Conservation (phyloP, 2,113 vertebrate species). For the Butorides virescens region DNA sequence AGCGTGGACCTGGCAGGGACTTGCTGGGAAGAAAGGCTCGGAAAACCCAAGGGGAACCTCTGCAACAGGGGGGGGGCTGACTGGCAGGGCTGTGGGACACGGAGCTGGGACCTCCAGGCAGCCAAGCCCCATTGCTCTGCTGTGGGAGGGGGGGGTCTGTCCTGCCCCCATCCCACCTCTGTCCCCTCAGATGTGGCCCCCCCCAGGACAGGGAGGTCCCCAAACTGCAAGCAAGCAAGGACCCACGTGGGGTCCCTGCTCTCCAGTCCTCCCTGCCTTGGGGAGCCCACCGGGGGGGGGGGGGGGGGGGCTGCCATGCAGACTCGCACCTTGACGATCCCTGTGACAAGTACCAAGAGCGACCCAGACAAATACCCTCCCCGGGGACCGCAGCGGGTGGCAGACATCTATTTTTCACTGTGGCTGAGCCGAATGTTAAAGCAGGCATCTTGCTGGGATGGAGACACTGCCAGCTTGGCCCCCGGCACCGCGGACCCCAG, state of each 20-base stretch:
- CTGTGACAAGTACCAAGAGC: background rate
- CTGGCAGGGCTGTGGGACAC: rapidly evolving
- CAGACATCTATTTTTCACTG: background rate
- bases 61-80: background rate
- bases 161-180: background rate
- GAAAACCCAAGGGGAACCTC: background rate
- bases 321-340: rapidly evolving
- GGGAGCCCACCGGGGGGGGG: background rate
- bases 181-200: background rate
- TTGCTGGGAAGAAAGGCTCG: background rate
- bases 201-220: background rate
- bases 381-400: background rate
- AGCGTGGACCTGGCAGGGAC: background rate
- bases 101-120: background rate
- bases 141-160: background rate
- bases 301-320: no score
- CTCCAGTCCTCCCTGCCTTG: rapidly evolving
- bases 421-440: background rate
- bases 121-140: background rate
- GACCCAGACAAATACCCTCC: background rate
- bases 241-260: rapidly evolving
- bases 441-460: rapidly evolving
- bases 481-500: background rate
- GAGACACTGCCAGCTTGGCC: background rate
- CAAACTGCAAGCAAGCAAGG: no score